Evolutionary conservation across 2,113 vertebrate species (phyloP), one percentile per base, ranked within the genome.

Genomic region (Hydrochoerus hydrochaeris): DNA sequence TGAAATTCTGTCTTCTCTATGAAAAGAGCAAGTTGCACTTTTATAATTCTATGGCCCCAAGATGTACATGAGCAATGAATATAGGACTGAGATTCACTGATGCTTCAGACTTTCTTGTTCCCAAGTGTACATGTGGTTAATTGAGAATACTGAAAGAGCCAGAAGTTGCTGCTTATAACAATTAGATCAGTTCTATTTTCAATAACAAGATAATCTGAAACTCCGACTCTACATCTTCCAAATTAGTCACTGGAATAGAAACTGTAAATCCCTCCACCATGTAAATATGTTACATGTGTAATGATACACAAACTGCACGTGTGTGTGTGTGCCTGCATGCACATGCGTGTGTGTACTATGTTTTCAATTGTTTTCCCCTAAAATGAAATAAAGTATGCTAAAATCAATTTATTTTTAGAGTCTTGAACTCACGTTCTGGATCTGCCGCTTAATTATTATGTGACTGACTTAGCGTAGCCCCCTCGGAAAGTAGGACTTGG

Each of bases 191-290:
- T 71, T 93, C 75, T 75, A 75, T 78, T 94, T 77, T 89, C 63
- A 96, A 94, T 20, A 92, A 88, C 24, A 89, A 88, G 58, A 95
- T 85, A 88, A 91, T 94, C 67, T 65, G 28, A 94, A 83, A 57
- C 16, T 44, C 38, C 2, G 49, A 85, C 32, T 71, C 58, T 41
- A 26, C 57, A 7, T 94, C 69, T 84, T 81, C 83, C 62, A 93
- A 30, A 85, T 49, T 69, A 67, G 26, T 93, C 44, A 93, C 85
- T 91, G 83, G 41, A 90, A 86, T 14, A 92, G 54, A 94, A 96
- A 91, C 83, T 78, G 38, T 88, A 44, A 20, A 63, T 92, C 41
- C 9, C 19, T 85, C 71, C 78, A 78, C 8, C 24, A 30, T 49
- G 13, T 46, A 30, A 30, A 17, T 77, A 75, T 14, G 22, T 71